Percentiles rank a stretch among this genome's conserved stretches.
These are phyloP conservation scores for Sciurus niger DNA, from an alignment of 2,113 vertebrate genomes.

Conservation along the genomic window DNA sequence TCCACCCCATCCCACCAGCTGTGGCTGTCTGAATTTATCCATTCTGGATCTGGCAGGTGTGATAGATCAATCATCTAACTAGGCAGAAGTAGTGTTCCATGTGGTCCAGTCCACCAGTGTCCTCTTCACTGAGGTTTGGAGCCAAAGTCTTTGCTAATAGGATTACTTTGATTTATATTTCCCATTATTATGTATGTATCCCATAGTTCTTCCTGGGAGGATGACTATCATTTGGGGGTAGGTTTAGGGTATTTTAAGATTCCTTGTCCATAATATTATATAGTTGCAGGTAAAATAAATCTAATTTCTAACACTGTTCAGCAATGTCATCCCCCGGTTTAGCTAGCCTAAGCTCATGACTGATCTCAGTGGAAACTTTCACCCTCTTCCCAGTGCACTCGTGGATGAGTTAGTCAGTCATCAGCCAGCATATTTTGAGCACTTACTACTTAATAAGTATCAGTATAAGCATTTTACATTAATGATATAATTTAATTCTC, in stretches of 20 bases:
- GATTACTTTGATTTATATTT: constrained; percentile 26
- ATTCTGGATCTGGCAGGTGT: constrained; percentile 30
- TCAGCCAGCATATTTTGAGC: constrained; percentile 33
- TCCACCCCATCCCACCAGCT: background rate
- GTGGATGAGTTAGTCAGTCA: constrained; percentile 24
- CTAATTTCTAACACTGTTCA: constrained; percentile 29
- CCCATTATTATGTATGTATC: background rate
- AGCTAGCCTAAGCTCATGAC: background rate
- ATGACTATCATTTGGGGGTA: background rate
- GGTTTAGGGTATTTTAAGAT: constrained; percentile 1
- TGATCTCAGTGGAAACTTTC: background rate
- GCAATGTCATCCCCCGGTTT: background rate
- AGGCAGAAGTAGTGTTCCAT: background rate
- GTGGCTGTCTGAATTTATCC: background rate
- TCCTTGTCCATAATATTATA: background rate
- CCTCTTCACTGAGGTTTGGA: background rate
- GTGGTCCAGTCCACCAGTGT: background rate
- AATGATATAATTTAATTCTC: constrained; percentile 21
- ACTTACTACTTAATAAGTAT: constrained; percentile 38
- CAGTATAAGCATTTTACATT: background rate
- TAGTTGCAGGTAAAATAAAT: background rate
- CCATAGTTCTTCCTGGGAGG: background rate
- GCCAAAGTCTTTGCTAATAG: constrained; percentile 26
- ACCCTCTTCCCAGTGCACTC: background rate
- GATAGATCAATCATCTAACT: background rate